Conservation (phyloP, 2,797 vertebrate genomes). For the Astyanax mexicanus region DNA sequence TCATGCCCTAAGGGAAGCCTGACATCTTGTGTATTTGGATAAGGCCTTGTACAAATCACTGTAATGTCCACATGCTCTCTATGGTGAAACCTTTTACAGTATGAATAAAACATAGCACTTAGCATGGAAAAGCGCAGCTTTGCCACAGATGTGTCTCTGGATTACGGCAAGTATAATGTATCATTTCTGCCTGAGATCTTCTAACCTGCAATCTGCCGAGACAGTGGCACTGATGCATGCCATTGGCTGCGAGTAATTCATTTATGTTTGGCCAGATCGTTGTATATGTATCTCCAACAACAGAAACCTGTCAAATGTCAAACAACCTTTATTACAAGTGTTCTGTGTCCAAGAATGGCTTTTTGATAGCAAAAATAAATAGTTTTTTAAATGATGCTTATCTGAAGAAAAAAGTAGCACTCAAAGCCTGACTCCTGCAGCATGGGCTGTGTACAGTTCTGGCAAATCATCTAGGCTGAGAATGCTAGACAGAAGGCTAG, state of each 20-base stretch:
- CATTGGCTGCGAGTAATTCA: background rate
- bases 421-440: background rate
- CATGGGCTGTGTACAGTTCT: background rate
- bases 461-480: background rate
- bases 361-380: background rate
- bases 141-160: constrained; percentile 34
- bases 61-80: constrained; percentile 37
- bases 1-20: constrained; percentile 28
- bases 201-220: constrained; percentile 28
- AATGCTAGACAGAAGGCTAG: background rate
- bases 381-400: background rate
- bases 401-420: background rate
- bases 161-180: constrained; percentile 33
- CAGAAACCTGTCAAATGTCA: constrained; percentile 7
- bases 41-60: constrained; percentile 47
- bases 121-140: constrained; percentile 46
- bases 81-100: constrained; percentile 49
- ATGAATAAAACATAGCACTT: constrained; percentile 61
- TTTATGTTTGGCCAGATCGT: background rate
- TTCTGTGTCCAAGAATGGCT: background rate
- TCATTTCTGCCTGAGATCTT: constrained; percentile 42
- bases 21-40: constrained; percentile 50
- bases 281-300: background rate
- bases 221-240: constrained; percentile 22
- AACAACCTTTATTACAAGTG: background rate